These are phyloP conservation scores for Gallinago stenura DNA, from an alignment of 2,797 vertebrate species.

Conservation along the genomic window DNA sequence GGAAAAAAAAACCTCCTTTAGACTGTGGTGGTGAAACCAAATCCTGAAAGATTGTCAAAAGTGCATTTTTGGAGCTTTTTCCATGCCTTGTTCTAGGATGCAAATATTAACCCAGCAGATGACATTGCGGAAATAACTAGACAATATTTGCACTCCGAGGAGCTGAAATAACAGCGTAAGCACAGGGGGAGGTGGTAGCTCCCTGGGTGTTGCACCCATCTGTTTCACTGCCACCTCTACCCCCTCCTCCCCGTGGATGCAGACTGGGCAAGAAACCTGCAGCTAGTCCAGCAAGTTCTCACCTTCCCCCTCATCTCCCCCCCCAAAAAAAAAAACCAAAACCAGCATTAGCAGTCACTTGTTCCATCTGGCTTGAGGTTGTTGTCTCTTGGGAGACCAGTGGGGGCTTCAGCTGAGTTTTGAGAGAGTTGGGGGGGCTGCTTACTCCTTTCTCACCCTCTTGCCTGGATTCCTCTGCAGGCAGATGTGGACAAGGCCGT, in stretches of 20 bases:
- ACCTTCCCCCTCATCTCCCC: too few relatives aligned
- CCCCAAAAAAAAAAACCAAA: too few relatives aligned
- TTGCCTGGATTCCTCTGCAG: slow-evolving; percentile 71
- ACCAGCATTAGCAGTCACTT: background rate
- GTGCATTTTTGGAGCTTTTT: background rate
- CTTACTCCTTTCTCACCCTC: background rate
- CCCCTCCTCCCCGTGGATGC: fast-evolving
- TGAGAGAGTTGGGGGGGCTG: background rate
- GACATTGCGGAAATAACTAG: background rate
- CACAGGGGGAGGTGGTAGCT: background rate
- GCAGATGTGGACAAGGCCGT: slow-evolving; percentile 93
- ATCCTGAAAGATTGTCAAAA: background rate
- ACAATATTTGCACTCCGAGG: background rate
- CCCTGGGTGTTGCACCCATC: background rate
- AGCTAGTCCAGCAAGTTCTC: background rate
- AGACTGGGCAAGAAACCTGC: background rate
- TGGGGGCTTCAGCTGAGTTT: background rate
- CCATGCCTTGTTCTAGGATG: background rate
- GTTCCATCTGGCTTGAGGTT: background rate
- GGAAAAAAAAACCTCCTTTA: background rate
- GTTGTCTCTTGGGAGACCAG: background rate
- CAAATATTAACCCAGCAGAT: background rate
- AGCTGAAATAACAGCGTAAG: background rate
- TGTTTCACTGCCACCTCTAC: background rate
- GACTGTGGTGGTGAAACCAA: background rate